A percentile compares a stretch with the other conserved stretches of the same genome.
These are phyloP conservation scores for Blastobasis lacticolella DNA, from an alignment of 2,888 invertebrate genomes.

Conservation along the genomic window DNA sequence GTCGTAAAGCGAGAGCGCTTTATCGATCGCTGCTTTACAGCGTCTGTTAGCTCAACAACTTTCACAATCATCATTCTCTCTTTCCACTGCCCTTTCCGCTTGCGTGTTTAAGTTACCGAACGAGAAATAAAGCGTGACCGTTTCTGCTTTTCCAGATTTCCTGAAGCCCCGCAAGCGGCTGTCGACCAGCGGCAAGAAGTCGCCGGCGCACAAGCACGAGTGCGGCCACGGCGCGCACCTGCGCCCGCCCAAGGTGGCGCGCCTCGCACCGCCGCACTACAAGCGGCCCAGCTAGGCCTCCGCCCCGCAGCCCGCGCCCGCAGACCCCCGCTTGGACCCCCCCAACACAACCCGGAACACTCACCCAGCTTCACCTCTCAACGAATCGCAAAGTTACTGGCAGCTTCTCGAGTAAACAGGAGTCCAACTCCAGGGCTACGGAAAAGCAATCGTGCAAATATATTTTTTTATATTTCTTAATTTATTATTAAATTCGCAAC, in stretches of 20 bases:
- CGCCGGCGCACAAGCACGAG: conserved; percentile 63
- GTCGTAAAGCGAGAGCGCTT: conserved; percentile 17
- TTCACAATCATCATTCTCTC: background rate
- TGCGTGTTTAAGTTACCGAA: no score
- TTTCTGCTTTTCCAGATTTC: conserved; percentile 74
- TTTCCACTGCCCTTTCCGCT: background rate
- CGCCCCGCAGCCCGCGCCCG: conserved; percentile 17
- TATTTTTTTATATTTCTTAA: conserved; percentile 53
- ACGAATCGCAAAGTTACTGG: background rate
- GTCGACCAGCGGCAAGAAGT: conserved; percentile 65
- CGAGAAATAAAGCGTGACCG: conserved; percentile 4
- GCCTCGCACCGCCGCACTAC: conserved; percentile 55
- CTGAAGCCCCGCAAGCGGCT: conserved; percentile 78
- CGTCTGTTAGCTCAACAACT: conserved; percentile 1
- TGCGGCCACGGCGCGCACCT: conserved; percentile 61
- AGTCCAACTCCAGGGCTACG: conserved; percentile 18
- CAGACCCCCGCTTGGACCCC: conserved; percentile 25
- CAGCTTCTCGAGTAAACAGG: conserved; percentile 1
- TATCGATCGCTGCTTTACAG: conserved; percentile 8
- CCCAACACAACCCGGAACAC: background rate
- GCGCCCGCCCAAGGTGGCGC: conserved; percentile 65
- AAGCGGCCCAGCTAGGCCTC: conserved; percentile 60
- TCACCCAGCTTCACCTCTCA: conserved; percentile 26
- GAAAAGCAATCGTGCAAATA: conserved; percentile 52
- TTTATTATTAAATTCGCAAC: conserved; percentile 51